Base-by-base conservation (phyloP, 2,797 vertebrate species). In the Huso huso region DNA sequence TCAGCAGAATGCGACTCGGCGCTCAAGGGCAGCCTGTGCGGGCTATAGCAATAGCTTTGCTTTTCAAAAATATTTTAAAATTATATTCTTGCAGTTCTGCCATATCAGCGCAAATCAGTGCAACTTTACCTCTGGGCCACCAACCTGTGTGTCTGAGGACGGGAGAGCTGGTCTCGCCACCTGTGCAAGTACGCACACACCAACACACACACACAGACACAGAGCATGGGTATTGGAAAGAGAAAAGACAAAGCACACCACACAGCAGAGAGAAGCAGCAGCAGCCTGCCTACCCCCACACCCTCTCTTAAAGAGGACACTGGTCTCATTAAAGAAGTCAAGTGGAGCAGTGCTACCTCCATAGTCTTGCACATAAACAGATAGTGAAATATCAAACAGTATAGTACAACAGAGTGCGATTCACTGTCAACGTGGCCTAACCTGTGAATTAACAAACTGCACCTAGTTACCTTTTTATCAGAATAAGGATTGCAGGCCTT, bases 71-170 rank as follows among this genome's bases (percentile, higher is more conserved):
- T 3, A 37, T 4, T 52, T 51, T 13, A 59, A 18, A 11, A 11
- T 7, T 9, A 15, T 51, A n/a, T 48, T 48, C 50, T n/a, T 53
- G 5, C 18, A 51, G 59, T 69, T 48, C 62, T 71, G 73, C 73
- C 80, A 73, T 74, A 73, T 48, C 66, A 75, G 68, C 62, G 68
- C 66, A 73, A 65, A 74, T 66, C 52, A 65, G 63, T 79, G 84
- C 80, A 80, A 78, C 82, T 84, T 93, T 93, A 93, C 88, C 92
- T 93, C 88, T 73, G 87, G 81, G 80, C 86, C 88, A 87, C 83
- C 84, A 82, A 84, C 84, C 88, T 89, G 81, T 88, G 84, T 90
- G 81, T 86, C 85, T 77, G 85, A 79, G 79, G 87, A 86, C 72
- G 84, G 81, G 74, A 86, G 67, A 85, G 86, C 83, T 78, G 83